Conservation (phyloP, 2,888 invertebrate species). For the Leptopilina drosophilae region DNA sequence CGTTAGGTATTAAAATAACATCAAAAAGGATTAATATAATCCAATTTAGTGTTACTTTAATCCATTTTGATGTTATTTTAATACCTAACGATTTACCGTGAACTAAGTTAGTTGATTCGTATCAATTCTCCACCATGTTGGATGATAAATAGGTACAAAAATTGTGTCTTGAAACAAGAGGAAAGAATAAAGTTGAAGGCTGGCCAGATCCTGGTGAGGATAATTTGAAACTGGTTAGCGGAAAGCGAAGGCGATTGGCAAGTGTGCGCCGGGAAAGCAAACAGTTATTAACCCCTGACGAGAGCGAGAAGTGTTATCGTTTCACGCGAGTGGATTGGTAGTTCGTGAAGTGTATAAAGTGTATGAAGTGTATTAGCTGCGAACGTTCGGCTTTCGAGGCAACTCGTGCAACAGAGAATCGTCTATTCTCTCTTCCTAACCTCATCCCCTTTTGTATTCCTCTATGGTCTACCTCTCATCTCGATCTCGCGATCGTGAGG, state of each 20-base stretch:
- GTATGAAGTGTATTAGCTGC: conserved; percentile 33
- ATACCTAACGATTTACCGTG: too few relatives aligned
- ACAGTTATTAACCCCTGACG: conserved; percentile 37
- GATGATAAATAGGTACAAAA: neutral
- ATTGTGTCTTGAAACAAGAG: neutral
- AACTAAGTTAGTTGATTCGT: too few relatives aligned
- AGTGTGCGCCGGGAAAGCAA: neutral
- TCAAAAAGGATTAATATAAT: too few relatives aligned
- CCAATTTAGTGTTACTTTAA: too few relatives aligned
- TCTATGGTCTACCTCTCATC: conserved; percentile 53
- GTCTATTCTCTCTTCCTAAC: conserved; percentile 12
- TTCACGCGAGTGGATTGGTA: conserved; percentile 35
- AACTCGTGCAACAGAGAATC: conserved; percentile 33
- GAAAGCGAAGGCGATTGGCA: too few relatives aligned
- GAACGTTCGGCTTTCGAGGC: conserved; percentile 28
- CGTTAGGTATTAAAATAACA: too few relatives aligned
- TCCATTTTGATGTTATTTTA: too few relatives aligned
- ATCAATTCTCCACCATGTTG: too few relatives aligned
- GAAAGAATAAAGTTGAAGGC: neutral
- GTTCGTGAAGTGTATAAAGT: conserved; percentile 21
- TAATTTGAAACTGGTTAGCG: conserved; percentile 14
- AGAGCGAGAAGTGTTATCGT: conserved; percentile 31
- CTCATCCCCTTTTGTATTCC: conserved; percentile 41
- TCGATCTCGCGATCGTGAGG: conserved; percentile 61
- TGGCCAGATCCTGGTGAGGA: neutral